A percentile compares a stretch with the other conserved stretches of the same genome.
Evolutionary conservation across 2,113 vertebrate species (phyloP).

Genomic region (Centropristis striata): DNA sequence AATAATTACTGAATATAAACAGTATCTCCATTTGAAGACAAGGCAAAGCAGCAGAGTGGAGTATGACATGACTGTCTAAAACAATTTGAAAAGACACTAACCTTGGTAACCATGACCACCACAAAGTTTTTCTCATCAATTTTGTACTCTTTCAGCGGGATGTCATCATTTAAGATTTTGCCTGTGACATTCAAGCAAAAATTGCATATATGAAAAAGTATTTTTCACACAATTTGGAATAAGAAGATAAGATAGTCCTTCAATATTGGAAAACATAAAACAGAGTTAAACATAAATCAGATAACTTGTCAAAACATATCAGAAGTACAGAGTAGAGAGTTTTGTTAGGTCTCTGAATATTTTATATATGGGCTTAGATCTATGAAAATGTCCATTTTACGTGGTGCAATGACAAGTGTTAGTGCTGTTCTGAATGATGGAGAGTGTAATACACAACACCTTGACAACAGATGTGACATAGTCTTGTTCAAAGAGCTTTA

Average conservation of each 20-base stretch:
- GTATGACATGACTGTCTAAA: not conserved
- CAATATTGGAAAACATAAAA: not conserved
- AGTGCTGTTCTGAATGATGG: not conserved
- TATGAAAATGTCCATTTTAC: not conserved
- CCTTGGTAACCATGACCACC: conserved; percentile 88
- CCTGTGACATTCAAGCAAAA: conserved; percentile 65
- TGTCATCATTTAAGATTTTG: conserved; percentile 86
- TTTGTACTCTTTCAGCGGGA: conserved; percentile 83
- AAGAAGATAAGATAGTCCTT: not conserved
- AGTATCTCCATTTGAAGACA: not conserved
- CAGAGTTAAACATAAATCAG: not conserved
- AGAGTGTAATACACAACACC: not conserved
- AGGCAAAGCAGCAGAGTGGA: not conserved
- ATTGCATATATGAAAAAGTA: conserved; percentile 1
- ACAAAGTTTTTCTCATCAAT: conserved; percentile 88
- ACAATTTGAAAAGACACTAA: conserved; percentile 44
- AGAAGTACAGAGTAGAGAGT: not conserved
- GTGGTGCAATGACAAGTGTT: not conserved
- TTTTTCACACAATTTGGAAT: not conserved
- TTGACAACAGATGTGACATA: not conserved
- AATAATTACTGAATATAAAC: not conserved
- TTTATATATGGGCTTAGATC: not conserved
- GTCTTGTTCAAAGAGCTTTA: not conserved
- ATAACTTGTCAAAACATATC: not conserved
- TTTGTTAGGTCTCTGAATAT: not conserved